phyloP scores from a whole-genome alignment of 2,888 invertebrate species.

The Lithophane ornitopus region DNA sequence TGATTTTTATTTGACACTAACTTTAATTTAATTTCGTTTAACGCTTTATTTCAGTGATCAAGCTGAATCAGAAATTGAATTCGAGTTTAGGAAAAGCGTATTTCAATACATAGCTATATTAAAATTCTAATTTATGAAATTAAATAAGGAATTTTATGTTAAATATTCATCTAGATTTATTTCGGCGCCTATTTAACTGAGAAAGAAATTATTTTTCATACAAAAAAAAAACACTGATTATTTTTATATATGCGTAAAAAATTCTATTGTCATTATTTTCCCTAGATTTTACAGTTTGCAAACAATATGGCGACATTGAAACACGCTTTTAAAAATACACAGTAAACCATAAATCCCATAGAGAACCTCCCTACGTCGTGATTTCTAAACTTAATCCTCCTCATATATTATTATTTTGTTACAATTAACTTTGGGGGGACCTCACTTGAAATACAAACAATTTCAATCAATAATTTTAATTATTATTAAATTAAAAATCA shows the following conservation, averaged over 20 bases:
- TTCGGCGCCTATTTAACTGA: not conserved
- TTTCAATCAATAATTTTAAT: not conserved
- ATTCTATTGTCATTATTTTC: constrained; percentile 20
- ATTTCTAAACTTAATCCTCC: constrained; percentile 52
- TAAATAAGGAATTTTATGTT: too few relatives aligned
- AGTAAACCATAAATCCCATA: constrained; percentile 57
- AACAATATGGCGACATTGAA: constrained; percentile 37
- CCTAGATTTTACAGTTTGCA: not conserved
- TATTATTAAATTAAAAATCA: not conserved
- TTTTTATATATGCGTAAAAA: not conserved
- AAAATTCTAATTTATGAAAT: not conserved
- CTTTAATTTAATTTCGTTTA: constrained; percentile 48
- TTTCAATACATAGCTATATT: constrained; percentile 22
- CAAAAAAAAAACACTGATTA: not conserved
- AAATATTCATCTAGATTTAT: not conserved
- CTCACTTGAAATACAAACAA: constrained; percentile 35
- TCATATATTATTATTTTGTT: constrained; percentile 63
- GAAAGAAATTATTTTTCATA: too few relatives aligned
- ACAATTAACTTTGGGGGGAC: constrained; percentile 58
- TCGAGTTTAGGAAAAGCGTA: constrained; percentile 41
- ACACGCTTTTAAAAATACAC: constrained; percentile 46
- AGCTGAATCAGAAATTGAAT: constrained; percentile 38
- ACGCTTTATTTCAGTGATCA: constrained; percentile 60
- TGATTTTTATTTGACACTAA: constrained; percentile 60
- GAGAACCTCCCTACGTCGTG: constrained; percentile 54